Conservation (phyloP, 2,888 invertebrate genomes). For the Eugnorisma glareosa region DNA sequence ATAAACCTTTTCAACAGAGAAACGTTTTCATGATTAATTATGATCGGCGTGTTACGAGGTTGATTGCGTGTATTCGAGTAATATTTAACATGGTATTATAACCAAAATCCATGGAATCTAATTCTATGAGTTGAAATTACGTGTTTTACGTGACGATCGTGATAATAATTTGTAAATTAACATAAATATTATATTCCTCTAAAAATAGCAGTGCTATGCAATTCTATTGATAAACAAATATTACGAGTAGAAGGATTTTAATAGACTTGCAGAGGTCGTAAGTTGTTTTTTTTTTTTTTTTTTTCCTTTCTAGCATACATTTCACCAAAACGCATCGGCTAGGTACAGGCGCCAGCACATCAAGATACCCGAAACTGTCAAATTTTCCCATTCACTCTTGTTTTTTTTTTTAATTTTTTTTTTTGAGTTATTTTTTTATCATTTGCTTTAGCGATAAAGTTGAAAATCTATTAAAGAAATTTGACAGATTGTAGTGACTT, state of each 20-base stretch:
- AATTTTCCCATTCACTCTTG: no score
- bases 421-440: no score
- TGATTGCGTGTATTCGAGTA: constrained; percentile 8
- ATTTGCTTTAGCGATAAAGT: no score
- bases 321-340: neutral
- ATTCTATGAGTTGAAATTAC: neutral
- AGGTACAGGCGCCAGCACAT: no score
- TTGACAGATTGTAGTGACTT: no score
- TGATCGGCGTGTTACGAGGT: no score
- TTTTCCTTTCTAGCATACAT: neutral
- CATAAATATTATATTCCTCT: neutral
- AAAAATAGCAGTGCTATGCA: neutral
- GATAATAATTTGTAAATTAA: neutral
- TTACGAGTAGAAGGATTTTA: neutral
- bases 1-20: neutral
- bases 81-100: neutral
- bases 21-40: neutral
- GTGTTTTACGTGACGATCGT: neutral
- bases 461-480: no score
- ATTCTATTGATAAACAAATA: neutral
- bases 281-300: no score
- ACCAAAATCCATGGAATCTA: neutral
- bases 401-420: no score
- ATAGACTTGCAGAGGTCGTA: neutral
- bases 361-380: no score